Evolutionary conservation across 2,888 invertebrate genomes (phyloP), one percentile per base, ranked within the genome.

Genomic region (Laothoe populi): DNA sequence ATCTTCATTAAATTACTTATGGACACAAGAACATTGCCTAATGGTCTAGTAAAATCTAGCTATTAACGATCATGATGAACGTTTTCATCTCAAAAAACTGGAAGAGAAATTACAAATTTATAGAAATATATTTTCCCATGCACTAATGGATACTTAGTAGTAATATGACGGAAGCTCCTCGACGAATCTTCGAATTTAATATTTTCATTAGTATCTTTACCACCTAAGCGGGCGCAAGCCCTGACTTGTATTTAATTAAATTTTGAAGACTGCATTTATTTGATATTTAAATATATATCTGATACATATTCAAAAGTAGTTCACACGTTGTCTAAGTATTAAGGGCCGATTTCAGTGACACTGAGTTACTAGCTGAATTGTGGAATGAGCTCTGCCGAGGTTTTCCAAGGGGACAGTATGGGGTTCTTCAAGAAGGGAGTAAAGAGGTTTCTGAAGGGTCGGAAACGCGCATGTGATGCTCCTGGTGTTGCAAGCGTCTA

Each of bases 231-330:
- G 61, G 64, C 64, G 48, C 61, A 59, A 63, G 62, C 53, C 44
- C 64, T 61, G 57, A 63, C 64, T 70, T 71, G 66, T 72, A 76
- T 75, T 75, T 73, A 69, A 77, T 75, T 75, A 73, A 65, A 71
- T 72, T 71, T 71, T 71, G 67, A 80, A 82, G 82, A 84, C 83
- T 84, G 81, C 72, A 60, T 53, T 78, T 63, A 68, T 79, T 80
- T 78, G 74, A 77, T 78, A 79, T 73, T 74, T 65, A 73, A 77
- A 73, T 76, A 71, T 45, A 46, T 53, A 35, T 53, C 53, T 53
- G 53, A 53, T 53, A 53, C 53, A 53, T 58, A 60, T 59, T 63
- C 26, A 48, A 60, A 48, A 24, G 49, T 63, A 53, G 53, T 53
- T 19, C 31, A 53, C 53, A 19, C 31, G 35, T 53, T 35, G 35